A percentile compares a stretch with the other conserved stretches of the same genome.
Evolutionary conservation across 2,797 vertebrate genomes (phyloP).

Genomic region (Stomatorhinus walkeri): DNA sequence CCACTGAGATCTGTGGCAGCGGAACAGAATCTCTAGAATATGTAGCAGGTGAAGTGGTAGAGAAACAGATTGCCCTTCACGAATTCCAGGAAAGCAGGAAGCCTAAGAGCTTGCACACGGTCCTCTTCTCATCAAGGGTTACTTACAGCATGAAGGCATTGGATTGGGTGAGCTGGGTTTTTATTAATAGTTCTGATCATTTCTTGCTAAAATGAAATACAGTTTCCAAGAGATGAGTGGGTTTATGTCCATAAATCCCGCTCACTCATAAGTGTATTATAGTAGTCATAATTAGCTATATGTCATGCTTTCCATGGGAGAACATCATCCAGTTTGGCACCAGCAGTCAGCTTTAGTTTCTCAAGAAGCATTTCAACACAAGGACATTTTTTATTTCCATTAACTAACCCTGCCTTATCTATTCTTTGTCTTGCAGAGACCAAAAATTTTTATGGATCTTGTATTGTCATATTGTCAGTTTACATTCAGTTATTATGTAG

Average conservation of each 20-base stretch:
- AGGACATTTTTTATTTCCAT: neutral
- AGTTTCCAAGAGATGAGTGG: neutral
- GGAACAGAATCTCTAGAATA: neutral
- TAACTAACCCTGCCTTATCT: neutral
- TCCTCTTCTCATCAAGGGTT: neutral
- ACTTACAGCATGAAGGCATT: neutral
- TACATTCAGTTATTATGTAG: neutral
- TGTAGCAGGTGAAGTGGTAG: neutral
- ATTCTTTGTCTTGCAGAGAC: neutral
- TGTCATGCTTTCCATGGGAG: neutral
- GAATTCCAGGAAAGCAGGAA: neutral
- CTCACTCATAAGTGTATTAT: neutral
- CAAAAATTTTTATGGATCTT: neutral
- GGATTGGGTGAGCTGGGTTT: neutral
- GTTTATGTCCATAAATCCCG: neutral
- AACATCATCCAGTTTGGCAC: neutral
- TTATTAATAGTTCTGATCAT: neutral
- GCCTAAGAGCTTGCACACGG: neutral
- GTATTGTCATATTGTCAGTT: neutral
- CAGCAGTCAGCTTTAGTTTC: neutral
- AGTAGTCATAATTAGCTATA: slow-evolving; percentile 7
- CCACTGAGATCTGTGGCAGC: neutral
- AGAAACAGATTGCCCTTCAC: neutral
- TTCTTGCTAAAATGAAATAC: neutral
- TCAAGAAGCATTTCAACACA: neutral